Conservation (phyloP, 1,140 invertebrate genomes). For the Euschistus heros region DNA sequence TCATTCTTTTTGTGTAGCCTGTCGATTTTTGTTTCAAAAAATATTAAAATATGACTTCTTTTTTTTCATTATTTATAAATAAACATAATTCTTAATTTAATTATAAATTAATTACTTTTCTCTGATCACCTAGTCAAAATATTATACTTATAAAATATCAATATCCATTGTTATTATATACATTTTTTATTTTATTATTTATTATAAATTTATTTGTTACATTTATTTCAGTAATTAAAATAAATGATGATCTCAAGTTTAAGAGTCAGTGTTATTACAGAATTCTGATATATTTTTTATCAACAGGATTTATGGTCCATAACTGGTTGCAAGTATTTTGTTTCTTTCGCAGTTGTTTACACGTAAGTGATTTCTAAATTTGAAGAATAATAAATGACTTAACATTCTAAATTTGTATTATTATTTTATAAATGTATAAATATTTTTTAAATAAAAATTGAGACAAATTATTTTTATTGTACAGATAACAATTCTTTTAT, state of each 20-base stretch:
- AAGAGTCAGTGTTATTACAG: neutral
- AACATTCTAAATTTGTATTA: neutral
- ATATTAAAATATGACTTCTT: too few relatives aligned
- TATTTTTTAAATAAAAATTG: neutral
- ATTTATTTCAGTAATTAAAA: neutral
- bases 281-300: neutral
- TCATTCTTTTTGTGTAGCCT: too few relatives aligned
- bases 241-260: neutral
- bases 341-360: neutral
- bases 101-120: too few relatives aligned
- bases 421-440: neutral
- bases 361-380: neutral
- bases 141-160: too few relatives aligned
- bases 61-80: too few relatives aligned
- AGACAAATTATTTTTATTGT: neutral
- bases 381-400: neutral
- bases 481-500: neutral
- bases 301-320: conserved; percentile 14
- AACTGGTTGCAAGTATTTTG: conserved; percentile 14
- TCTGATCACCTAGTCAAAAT: too few relatives aligned
- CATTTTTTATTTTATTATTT: neutral
- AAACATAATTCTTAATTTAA: too few relatives aligned
- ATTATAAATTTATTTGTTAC: neutral
- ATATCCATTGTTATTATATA: too few relatives aligned
- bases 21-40: too few relatives aligned